These are phyloP conservation scores for Pelodiscus sinensis DNA, from an alignment of 2,113 vertebrate species.

Conservation along the genomic window DNA sequence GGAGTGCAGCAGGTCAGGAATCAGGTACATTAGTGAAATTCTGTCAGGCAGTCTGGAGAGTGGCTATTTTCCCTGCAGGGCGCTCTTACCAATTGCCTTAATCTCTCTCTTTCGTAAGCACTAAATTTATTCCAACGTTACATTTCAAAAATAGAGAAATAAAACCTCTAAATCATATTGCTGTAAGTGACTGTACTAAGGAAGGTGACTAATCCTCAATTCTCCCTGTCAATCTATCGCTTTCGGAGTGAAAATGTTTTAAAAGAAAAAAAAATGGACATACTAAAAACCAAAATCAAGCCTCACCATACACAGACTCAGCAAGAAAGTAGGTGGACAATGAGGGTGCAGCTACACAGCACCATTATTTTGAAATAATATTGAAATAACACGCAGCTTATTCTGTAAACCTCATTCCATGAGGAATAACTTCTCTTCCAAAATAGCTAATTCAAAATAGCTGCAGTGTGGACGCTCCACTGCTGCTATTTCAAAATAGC, in stretches of 20 bases:
- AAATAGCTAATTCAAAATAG: no score
- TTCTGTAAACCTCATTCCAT: no score
- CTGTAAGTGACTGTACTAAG: neutral
- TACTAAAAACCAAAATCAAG: neutral
- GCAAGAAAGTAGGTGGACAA: neutral
- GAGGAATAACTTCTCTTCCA: no score
- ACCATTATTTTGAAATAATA: no score
- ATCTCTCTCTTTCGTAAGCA: slow-evolving; percentile 43
- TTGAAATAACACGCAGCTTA: no score
- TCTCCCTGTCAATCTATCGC: neutral
- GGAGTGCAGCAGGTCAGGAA: neutral
- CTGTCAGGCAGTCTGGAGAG: neutral
- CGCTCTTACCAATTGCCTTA: slow-evolving; percentile 38
- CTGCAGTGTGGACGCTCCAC: no score
- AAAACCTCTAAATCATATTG: neutral
- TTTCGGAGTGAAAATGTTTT: neutral
- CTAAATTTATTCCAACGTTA: slow-evolving; percentile 39
- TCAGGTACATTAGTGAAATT: neutral
- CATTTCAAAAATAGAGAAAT: neutral
- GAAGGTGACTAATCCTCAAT: neutral
- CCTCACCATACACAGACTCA: neutral
- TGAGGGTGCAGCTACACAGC: rapidly evolving
- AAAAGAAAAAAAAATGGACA: neutral
- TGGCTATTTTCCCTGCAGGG: neutral
- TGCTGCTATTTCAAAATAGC: no score